Evolutionary conservation across 2,888 invertebrate genomes (phyloP).

Genomic region (Polymixis flavicincta): DNA sequence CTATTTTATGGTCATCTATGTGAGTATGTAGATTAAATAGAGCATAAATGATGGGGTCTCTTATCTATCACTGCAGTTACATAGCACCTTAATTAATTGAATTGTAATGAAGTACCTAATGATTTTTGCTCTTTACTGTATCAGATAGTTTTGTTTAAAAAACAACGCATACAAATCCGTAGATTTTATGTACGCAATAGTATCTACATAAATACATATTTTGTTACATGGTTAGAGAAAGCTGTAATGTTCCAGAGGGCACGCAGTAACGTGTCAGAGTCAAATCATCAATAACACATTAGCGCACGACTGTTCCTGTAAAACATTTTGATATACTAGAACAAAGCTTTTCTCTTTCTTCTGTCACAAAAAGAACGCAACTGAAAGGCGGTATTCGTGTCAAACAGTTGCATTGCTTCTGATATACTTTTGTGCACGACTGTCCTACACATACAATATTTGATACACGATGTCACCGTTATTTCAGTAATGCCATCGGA

Average conservation of each 20-base stretch:
- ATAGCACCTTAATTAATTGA: not conserved
- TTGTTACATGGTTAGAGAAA: not conserved
- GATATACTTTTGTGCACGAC: slow-evolving; percentile 11
- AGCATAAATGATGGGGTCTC: not conserved
- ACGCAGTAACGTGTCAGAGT: no score
- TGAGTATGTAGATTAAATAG: no score
- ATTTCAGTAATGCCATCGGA: slow-evolving; percentile 27
- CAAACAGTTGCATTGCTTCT: slow-evolving; percentile 1
- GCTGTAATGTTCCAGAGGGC: no score
- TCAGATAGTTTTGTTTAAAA: not conserved
- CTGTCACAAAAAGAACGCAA: not conserved
- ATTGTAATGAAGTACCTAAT: not conserved
- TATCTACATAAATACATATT: not conserved
- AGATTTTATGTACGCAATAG: not conserved
- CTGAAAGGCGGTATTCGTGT: not conserved
- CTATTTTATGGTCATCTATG: not conserved
- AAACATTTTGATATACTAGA: not conserved
- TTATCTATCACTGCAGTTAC: not conserved
- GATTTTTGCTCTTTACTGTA: not conserved
- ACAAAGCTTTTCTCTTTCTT: not conserved
- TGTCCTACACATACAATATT: not conserved
- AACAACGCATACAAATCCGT: not conserved
- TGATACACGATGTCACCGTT: slow-evolving; percentile 9
- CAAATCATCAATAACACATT: not conserved
- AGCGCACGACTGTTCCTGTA: not conserved